A percentile compares a stretch with the other conserved stretches of the same genome.
Conservation (phyloP, 1,140 invertebrate species). For the Drosophila sulfurigaster region DNA sequence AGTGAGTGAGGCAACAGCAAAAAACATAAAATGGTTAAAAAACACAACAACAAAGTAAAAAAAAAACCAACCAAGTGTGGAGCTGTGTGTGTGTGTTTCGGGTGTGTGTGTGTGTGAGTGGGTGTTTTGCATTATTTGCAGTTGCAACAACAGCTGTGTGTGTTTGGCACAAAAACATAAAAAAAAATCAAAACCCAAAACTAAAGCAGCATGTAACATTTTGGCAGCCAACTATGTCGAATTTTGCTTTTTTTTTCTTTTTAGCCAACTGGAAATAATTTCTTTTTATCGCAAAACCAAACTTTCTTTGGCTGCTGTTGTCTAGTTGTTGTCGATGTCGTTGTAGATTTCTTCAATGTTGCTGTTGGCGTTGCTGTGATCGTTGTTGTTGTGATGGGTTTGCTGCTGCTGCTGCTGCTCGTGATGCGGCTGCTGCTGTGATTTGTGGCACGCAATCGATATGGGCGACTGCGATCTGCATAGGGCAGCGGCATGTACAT, state of each 20-base stretch:
- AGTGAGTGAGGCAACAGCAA: conserved; percentile 37
- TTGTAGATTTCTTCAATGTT: conserved; percentile 2
- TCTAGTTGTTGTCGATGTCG: conserved; percentile 42
- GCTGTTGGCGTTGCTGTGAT: conserved; percentile 45
- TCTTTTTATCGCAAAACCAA: conserved; percentile 85
- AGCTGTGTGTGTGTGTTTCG: conserved; percentile 23
- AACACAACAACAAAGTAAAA: conserved; percentile 25
- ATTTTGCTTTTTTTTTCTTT: background rate
- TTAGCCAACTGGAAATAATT: conserved; percentile 81
- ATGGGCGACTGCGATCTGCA: conserved; percentile 69
- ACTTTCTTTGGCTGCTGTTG: conserved; percentile 74
- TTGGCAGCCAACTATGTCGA: conserved; percentile 6
- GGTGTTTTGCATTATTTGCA: conserved; percentile 36
- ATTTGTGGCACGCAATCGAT: conserved; percentile 47
- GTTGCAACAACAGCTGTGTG: conserved; percentile 43
- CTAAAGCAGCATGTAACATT: conserved; percentile 30
- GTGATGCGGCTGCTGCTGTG: conserved; percentile 41
- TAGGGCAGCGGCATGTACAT: conserved; percentile 77
- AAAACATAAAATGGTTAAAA: conserved; percentile 50
- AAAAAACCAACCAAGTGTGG: conserved; percentile 59
- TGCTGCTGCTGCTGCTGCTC: conserved; percentile 40
- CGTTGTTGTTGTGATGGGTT: conserved; percentile 29
- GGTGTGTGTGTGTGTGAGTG: conserved; percentile 31
- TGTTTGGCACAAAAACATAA: conserved; percentile 30
- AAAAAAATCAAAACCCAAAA: conserved; percentile 40